phyloP scores from a whole-genome alignment of 2,888 invertebrate species.

The Tubulanus polymorphus region DNA sequence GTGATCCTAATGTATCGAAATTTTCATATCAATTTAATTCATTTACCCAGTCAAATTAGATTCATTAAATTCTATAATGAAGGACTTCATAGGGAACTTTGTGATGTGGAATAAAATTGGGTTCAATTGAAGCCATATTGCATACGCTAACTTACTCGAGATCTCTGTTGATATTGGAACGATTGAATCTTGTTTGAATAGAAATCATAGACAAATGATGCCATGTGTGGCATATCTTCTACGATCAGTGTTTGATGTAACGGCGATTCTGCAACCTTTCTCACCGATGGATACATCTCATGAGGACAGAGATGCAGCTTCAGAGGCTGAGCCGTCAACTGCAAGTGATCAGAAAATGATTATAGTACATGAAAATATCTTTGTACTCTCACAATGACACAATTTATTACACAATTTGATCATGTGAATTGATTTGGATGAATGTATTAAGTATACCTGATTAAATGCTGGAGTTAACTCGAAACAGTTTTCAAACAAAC shows the following conservation, averaged over 20 bases:
- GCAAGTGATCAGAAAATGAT: slow-evolving; percentile 14
- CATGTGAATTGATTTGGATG: too few relatives aligned
- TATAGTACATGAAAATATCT: background rate
- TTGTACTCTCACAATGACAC: background rate
- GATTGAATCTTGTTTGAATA: slow-evolving; percentile 56
- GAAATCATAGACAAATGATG: slow-evolving; percentile 88
- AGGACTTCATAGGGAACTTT: too few relatives aligned
- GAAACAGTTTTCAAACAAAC: slow-evolving; percentile 92
- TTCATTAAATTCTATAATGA: too few relatives aligned
- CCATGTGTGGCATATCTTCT: slow-evolving; percentile 90
- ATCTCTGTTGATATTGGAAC: background rate
- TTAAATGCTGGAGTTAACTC: slow-evolving; percentile 91
- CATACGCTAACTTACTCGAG: too few relatives aligned
- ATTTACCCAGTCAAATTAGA: too few relatives aligned
- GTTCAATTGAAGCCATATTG: too few relatives aligned
- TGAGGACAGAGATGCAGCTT: slow-evolving; percentile 74
- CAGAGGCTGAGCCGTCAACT: slow-evolving; percentile 78
- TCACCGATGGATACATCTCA: slow-evolving; percentile 71
- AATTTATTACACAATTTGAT: too few relatives aligned
- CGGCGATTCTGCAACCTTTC: slow-evolving; percentile 51
- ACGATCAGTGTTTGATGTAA: slow-evolving; percentile 60
- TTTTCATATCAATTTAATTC: too few relatives aligned
- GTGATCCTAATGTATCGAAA: too few relatives aligned
- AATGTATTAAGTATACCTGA: slow-evolving; percentile 36
- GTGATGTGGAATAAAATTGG: too few relatives aligned